A percentile compares a stretch with the other conserved stretches of the same genome.
These are phyloP conservation scores for Hippocampus barbouri DNA, from an alignment of 2,113 vertebrate species.

Conservation along the genomic window DNA sequence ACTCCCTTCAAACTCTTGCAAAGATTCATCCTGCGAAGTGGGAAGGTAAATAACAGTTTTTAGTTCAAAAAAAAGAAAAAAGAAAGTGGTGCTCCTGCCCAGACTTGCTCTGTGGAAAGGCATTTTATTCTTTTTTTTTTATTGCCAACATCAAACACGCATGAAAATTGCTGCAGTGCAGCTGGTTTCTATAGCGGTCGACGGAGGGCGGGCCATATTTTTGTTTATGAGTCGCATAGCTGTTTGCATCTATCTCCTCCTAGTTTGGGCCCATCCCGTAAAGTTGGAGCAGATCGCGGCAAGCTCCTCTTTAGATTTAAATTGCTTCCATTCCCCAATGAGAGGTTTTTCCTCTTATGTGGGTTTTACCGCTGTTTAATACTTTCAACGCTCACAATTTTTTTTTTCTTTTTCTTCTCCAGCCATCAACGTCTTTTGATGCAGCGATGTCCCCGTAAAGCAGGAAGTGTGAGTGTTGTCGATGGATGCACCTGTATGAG, in stretches of 20 bases:
- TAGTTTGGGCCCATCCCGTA: neutral
- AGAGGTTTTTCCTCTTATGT: neutral
- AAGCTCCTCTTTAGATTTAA: conserved; percentile 24
- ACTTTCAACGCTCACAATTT: conserved; percentile 28
- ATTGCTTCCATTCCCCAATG: conserved; percentile 40
- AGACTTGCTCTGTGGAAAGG: conserved; percentile 51
- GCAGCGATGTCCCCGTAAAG: conserved; percentile 28
- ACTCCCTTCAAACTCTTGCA: conserved; percentile 30
- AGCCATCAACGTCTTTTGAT: conserved; percentile 19
- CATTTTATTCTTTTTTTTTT: conserved; percentile 35
- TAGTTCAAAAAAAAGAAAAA: neutral
- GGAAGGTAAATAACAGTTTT: conserved; percentile 51
- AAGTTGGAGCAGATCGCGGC: conserved; percentile 6
- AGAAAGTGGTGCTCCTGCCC: conserved; percentile 30
- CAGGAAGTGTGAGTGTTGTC: conserved; percentile 23
- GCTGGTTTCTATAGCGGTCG: conserved; percentile 24
- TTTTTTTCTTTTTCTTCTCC: conserved; percentile 2
- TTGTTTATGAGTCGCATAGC: conserved; percentile 42
- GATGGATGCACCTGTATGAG: conserved; percentile 43
- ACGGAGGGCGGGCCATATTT: conserved; percentile 9
- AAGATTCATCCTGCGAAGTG: neutral
- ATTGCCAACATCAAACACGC: conserved; percentile 60
- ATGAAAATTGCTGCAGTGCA: conserved; percentile 42
- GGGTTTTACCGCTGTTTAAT: conserved; percentile 18
- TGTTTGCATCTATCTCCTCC: conserved; percentile 10